phyloP scores from a whole-genome alignment of 2,888 invertebrate species.

The Drosophila picticornis region DNA sequence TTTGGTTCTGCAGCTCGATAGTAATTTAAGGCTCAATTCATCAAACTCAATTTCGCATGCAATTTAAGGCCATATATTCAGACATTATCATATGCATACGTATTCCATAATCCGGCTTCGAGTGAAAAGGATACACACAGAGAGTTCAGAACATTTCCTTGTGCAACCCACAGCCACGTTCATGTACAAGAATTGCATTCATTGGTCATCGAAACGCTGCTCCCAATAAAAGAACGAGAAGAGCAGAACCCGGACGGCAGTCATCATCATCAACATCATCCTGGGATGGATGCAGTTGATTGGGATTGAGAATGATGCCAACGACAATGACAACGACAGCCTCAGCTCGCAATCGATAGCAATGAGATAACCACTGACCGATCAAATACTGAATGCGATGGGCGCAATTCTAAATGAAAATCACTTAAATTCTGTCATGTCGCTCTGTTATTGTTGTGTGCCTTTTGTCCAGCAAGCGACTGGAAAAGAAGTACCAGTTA shows the following conservation, averaged over 20 bases:
- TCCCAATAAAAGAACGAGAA: conserved; percentile 48
- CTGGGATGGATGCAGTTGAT: conserved; percentile 48
- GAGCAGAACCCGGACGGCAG: conserved; percentile 47
- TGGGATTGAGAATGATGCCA: conserved; percentile 32
- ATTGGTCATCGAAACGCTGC: conserved; percentile 50
- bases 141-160: conserved; percentile 36
- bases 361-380: conserved; percentile 25
- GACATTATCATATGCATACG: conserved; percentile 39
- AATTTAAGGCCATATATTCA: conserved; percentile 51
- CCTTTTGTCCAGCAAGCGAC: conserved; percentile 43
- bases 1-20: conserved; percentile 9
- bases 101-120: conserved; percentile 29
- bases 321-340: conserved; percentile 4
- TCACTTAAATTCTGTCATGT: conserved; percentile 66
- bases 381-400: background rate
- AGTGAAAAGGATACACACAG: background rate
- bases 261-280: conserved; percentile 40
- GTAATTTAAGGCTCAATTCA: conserved; percentile 35
- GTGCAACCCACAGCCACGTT: conserved; percentile 53
- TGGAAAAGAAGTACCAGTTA: conserved; percentile 59
- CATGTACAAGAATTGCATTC: conserved; percentile 52
- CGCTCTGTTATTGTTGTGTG: conserved; percentile 48
- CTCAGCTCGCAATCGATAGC: conserved; percentile 24
- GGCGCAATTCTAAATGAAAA: conserved; percentile 57
- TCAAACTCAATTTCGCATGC: conserved; percentile 46